Evolutionary conservation across 2,113 vertebrate species (phyloP), one percentile per base, ranked within the genome.

Genomic region (Rhadina sibilatrix): DNA sequence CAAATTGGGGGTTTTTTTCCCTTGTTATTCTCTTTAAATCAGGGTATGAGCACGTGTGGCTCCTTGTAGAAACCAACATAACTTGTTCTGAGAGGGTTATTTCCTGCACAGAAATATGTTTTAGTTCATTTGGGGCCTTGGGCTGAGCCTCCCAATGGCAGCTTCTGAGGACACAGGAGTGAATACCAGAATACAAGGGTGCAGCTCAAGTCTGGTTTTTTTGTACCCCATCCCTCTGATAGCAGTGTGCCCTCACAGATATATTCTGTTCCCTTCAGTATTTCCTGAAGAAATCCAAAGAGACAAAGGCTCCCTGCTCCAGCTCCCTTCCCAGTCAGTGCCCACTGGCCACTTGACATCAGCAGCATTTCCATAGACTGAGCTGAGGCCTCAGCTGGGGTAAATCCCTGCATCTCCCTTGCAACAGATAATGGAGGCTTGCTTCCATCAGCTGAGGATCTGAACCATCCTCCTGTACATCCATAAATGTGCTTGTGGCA

Each of bases 1-100:
- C 1, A 1, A 59, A 75, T 4, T 27, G 9, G 5, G 4, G 0
- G 37, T 0, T 5, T 40, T 40, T 66, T 64, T 9, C 1, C 22
- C 11, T 35, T 37, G 17, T n/a, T 59, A 89, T 69, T 49, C 5
- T 47, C 59, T 81, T 68, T 46, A 65, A 64, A 83, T 60, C 40
- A 22, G 71, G 49, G 57, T 59, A 7, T 21, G 42, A 66, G 25
- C 57, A 60, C 0, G 0, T 53, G 37, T 20, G 49, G 11, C 46
- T 92, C 35, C 52, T 33, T 33, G 59, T 66, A 65, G 72, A 83
- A 74, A 35, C 31, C 19, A n/a, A 20, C 0, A 0, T 50, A 83
- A 82, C 46, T 72, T 40, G 0, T 80, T 88, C 46, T 23, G 42
- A 54, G 90, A 57, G 33, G 21, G 8, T 5, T 60, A 81, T 80